Percentiles rank a stretch among this genome's conserved stretches.
Evolutionary conservation across 2,888 invertebrate species (phyloP).

Genomic region (Zaprionus lineosus): DNA sequence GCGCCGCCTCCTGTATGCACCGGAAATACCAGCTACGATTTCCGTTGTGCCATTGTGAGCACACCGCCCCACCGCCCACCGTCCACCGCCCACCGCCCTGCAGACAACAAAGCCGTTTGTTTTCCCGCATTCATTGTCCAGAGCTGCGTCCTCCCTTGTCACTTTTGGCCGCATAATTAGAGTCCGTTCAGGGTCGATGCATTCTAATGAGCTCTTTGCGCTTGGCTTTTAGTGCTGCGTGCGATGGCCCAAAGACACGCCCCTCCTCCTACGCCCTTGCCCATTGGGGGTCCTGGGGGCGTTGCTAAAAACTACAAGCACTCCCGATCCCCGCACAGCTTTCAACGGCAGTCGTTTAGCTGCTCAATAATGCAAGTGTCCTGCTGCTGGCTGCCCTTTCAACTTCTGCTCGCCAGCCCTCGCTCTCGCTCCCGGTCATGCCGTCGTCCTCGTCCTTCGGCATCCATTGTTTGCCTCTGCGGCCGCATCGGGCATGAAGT

Average conservation of each 20-base stretch:
- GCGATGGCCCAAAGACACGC: constrained; percentile 45
- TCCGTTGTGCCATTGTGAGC: constrained; percentile 41
- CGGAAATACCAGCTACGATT: constrained; percentile 68
- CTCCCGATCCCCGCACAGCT: not conserved
- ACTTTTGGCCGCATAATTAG: constrained; percentile 61
- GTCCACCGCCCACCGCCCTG: constrained; percentile 21
- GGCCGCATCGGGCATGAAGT: constrained; percentile 40
- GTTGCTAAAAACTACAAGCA: constrained; percentile 45
- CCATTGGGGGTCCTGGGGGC: constrained; percentile 21
- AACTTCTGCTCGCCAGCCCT: not conserved
- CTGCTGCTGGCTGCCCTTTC: constrained; percentile 6
- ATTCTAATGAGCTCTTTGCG: constrained; percentile 62
- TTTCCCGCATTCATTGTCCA: too few relatives aligned
- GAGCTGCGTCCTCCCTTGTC: too few relatives aligned
- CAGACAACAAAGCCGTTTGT: constrained; percentile 31
- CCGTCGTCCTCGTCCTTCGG: not conserved
- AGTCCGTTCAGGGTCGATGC: constrained; percentile 51
- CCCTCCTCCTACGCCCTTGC: not conserved
- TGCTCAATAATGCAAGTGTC: constrained; percentile 53
- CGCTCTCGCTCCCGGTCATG: constrained; percentile 3
- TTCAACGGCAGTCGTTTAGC: constrained; percentile 15
- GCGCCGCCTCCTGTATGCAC: constrained; percentile 38
- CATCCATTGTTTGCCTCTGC: constrained; percentile 44
- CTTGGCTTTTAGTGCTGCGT: constrained; percentile 56
- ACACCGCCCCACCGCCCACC: too few relatives aligned